Conservation (phyloP, 2,797 vertebrate species). For the Poecilia velifera region DNA sequence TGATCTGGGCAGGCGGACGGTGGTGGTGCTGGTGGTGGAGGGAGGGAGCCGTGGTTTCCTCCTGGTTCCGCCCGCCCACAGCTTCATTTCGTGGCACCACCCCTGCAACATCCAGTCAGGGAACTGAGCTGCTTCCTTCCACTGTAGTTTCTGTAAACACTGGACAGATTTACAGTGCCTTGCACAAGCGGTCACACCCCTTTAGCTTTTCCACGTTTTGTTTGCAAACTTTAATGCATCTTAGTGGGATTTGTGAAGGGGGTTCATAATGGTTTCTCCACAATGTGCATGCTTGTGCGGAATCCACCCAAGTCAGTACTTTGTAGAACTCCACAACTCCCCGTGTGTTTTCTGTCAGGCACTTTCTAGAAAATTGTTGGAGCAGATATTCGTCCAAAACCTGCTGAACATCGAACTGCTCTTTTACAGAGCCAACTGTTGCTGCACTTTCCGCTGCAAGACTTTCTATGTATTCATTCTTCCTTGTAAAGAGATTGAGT, state of each 20-base stretch:
- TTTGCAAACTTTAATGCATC: neutral
- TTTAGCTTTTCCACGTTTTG: constrained; percentile 11
- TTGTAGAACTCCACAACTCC: neutral
- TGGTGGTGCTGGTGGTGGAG: constrained; percentile 1
- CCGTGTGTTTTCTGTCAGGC: neutral
- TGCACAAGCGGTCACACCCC: constrained; percentile 15
- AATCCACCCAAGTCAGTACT: neutral
- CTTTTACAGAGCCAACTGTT: neutral
- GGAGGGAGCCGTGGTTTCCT: constrained; percentile 48
- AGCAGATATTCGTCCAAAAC: neutral
- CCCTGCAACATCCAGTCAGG: constrained; percentile 53
- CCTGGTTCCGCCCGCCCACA: constrained; percentile 47
- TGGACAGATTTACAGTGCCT: constrained; percentile 27
- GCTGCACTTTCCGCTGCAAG: neutral
- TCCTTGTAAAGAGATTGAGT: neutral
- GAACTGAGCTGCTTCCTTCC: constrained; percentile 66
- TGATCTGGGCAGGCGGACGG: constrained; percentile 14
- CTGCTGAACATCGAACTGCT: neutral
- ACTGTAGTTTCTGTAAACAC: constrained; percentile 52
- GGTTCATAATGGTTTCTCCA: neutral
- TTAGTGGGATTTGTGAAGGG: neutral
- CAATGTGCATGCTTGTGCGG: neutral
- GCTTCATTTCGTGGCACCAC: constrained; percentile 49
- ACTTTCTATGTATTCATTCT: neutral
- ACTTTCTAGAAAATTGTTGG: neutral